phyloP scores from a whole-genome alignment of 2,888 invertebrate genomes.

The Nomada hirtipes region DNA sequence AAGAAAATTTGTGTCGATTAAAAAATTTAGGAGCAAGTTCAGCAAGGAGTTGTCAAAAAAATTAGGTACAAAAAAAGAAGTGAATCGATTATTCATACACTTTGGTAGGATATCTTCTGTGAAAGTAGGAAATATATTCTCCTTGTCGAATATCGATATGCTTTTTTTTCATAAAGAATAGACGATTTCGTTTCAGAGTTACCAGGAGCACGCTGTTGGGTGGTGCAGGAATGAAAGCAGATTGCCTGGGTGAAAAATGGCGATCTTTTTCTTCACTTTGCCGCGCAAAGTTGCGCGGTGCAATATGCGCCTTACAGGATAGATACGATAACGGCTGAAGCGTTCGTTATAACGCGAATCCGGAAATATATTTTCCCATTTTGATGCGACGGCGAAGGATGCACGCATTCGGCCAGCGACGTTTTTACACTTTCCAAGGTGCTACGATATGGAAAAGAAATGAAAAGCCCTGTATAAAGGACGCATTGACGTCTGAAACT shows the following conservation, averaged over 20 bases:
- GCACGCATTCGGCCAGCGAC: constrained; percentile 7
- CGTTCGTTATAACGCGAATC: constrained; percentile 42
- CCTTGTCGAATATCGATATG: neutral
- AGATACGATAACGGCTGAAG: constrained; percentile 16
- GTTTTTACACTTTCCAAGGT: constrained; percentile 40
- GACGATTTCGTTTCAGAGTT: neutral
- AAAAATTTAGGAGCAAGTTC: no score
- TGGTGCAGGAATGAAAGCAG: neutral
- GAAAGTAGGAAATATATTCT: no score
- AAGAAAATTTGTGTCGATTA: no score
- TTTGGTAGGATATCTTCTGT: no score
- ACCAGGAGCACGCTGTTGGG: neutral
- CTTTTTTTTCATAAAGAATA: neutral
- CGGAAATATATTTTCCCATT: constrained; percentile 40
- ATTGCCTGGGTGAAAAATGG: constrained; percentile 16
- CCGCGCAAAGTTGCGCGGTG: neutral
- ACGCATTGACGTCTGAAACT: constrained; percentile 42
- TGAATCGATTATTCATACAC: no score
- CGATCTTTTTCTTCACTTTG: constrained; percentile 4
- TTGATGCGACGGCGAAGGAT: constrained; percentile 36
- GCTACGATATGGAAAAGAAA: constrained; percentile 29
- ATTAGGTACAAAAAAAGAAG: no score
- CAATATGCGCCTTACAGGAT: constrained; percentile 8
- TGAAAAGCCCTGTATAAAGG: constrained; percentile 45
- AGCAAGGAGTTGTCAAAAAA: no score